These are phyloP conservation scores for Suricata suricatta DNA, from an alignment of 2,113 vertebrate species.

Conservation along the genomic window DNA sequence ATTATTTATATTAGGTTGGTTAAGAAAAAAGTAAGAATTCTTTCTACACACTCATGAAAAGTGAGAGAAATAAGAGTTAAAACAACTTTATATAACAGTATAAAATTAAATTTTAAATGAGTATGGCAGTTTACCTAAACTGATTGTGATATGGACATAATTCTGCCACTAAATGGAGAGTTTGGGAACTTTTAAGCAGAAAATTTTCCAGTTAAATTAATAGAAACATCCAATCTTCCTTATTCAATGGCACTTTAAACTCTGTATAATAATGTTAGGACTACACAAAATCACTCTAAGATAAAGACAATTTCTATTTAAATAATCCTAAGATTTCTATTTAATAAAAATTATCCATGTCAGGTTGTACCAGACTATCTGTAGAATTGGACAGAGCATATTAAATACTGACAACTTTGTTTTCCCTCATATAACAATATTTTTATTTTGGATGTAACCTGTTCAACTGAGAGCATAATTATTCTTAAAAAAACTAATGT, in stretches of 20 bases:
- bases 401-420: neutral
- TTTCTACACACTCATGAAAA: neutral
- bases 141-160: neutral
- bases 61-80: neutral
- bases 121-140: neutral
- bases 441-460: neutral
- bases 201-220: neutral
- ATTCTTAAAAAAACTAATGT: too few relatives aligned
- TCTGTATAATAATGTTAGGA: neutral
- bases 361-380: neutral
- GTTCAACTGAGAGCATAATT: neutral
- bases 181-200: neutral
- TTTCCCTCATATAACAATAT: neutral
- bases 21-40: neutral
- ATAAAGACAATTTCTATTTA: neutral
- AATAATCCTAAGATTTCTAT: neutral
- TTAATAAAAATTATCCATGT: neutral
- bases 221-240: neutral
- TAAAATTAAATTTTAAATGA: slow-evolving; percentile 16
- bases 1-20: neutral
- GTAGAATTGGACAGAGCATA: neutral
- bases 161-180: neutral
- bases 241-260: neutral
- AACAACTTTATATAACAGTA: neutral
- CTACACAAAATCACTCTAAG: neutral